These are phyloP conservation scores for Daphoenositta chrysoptera DNA, from an alignment of 2,113 vertebrate genomes.

Conservation along the genomic window DNA sequence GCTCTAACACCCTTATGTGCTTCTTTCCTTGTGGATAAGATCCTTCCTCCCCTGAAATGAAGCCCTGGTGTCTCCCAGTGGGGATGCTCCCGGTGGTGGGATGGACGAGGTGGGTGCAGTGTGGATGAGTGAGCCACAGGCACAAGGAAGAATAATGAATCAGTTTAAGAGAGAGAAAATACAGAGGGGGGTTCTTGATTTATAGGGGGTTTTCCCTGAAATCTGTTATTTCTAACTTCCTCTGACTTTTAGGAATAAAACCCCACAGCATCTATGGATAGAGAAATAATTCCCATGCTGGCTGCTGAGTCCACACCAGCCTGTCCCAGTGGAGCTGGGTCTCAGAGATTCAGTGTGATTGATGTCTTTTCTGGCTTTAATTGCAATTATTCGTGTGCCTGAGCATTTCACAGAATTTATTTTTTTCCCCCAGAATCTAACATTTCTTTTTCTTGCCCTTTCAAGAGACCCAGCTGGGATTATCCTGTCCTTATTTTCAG, in stretches of 20 bases:
- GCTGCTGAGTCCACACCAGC: background rate
- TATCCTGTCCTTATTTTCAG: background rate
- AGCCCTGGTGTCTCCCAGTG: background rate
- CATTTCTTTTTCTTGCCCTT: background rate
- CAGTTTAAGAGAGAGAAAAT: background rate
- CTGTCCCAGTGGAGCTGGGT: background rate
- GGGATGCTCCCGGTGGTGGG: background rate
- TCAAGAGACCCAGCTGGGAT: background rate
- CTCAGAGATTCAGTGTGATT: background rate
- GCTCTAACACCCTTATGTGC: background rate
- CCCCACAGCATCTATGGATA: background rate
- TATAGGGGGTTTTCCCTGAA: background rate
- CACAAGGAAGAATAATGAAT: background rate
- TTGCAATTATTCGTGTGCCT: background rate
- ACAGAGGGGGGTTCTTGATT: fast-evolving
- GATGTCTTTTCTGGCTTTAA: background rate
- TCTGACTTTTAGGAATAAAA: background rate
- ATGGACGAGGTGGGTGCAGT: background rate
- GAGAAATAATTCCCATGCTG: background rate
- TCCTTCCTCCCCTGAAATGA: background rate
- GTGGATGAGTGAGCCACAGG: background rate
- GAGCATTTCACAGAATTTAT: background rate
- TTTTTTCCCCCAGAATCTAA: background rate
- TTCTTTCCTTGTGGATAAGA: background rate
- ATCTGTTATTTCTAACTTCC: background rate